phyloP scores from a whole-genome alignment of 2,888 invertebrate genomes.

The Aromia moschata region DNA sequence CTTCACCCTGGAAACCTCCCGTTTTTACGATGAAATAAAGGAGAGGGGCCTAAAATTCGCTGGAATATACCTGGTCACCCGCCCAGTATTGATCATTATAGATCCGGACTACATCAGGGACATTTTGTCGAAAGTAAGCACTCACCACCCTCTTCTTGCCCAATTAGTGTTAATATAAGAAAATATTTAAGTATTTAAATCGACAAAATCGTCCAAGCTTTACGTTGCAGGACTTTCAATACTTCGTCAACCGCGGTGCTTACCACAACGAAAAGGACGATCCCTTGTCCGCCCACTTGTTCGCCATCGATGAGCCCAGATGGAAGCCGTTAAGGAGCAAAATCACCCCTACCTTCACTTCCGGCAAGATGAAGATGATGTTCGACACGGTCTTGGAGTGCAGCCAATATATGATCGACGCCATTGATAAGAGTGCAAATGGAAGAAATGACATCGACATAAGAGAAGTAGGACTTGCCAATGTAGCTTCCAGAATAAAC shows the following conservation, averaged over 20 bases:
- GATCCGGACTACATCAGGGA: conserved; percentile 46
- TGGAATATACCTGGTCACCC: conserved; percentile 29
- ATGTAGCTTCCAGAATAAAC: too few species aligned
- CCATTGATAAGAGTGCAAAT: conserved; percentile 41
- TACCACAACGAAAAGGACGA: conserved; percentile 52
- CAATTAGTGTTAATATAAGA: not conserved
- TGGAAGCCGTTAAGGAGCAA: conserved; percentile 72
- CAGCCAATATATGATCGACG: conserved; percentile 47
- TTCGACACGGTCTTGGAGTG: conserved; percentile 53
- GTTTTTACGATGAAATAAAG: conserved; percentile 36
- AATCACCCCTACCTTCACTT: conserved; percentile 68
- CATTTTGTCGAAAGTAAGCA: conserved; percentile 42
- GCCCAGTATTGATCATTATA: conserved; percentile 41
- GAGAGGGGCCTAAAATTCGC: conserved; percentile 26
- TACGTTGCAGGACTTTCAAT: conserved; percentile 37
- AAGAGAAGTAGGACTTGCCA: conserved; percentile 54
- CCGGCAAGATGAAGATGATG: conserved; percentile 63
- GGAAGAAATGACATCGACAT: conserved; percentile 57
- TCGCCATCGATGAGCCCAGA: conserved; percentile 65
- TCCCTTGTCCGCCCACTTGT: conserved; percentile 65
- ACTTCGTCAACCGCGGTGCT: conserved; percentile 49
- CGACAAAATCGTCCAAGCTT: not conserved
- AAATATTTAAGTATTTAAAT: not conserved
- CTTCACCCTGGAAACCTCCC: conserved; percentile 28
- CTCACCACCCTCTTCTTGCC: too few species aligned